Conservation (phyloP, 2,797 vertebrate species). For the Carapus acus region DNA sequence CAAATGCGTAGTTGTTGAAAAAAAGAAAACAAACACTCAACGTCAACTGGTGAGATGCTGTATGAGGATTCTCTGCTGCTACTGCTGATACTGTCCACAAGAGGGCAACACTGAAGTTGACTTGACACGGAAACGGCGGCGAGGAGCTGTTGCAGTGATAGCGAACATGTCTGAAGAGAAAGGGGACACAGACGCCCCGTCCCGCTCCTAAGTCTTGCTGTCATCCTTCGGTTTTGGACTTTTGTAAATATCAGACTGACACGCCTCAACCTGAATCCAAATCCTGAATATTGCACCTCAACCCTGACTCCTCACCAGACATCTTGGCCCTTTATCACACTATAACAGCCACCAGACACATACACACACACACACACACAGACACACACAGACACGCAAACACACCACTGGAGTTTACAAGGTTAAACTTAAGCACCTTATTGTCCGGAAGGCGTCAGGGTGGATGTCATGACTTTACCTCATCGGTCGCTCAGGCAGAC, state of each 20-base stretch:
- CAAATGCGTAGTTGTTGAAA: conserved; percentile 38
- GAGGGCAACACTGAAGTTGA: conserved; percentile 46
- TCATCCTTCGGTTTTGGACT: conserved; percentile 17
- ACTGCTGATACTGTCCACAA: conserved; percentile 51
- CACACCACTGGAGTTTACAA: conserved; percentile 56
- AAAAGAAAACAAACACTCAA: conserved; percentile 36
- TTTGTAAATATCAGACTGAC: conserved; percentile 63
- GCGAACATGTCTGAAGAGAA: conserved; percentile 27
- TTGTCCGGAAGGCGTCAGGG: conserved; percentile 53
- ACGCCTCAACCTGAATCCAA: conserved; percentile 57
- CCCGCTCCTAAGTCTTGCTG: conserved; percentile 4
- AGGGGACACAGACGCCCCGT: conserved; percentile 32
- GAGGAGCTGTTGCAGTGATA: not conserved
- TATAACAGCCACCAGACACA: conserved; percentile 9
- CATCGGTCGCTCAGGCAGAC: conserved; percentile 55
- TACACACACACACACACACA: conserved; percentile 22
- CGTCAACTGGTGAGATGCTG: conserved; percentile 31
- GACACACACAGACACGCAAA: conserved; percentile 36
- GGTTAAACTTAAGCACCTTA: conserved; percentile 70
- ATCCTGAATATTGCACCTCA: conserved; percentile 56
- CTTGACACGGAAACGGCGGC: conserved; percentile 32
- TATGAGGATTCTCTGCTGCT: conserved; percentile 52
- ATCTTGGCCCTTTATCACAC: conserved; percentile 46
- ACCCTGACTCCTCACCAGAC: conserved; percentile 28
- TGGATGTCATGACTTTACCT: conserved; percentile 61